Conservation (phyloP, 2,113 vertebrate species). For the Callorhinus ursinus region DNA sequence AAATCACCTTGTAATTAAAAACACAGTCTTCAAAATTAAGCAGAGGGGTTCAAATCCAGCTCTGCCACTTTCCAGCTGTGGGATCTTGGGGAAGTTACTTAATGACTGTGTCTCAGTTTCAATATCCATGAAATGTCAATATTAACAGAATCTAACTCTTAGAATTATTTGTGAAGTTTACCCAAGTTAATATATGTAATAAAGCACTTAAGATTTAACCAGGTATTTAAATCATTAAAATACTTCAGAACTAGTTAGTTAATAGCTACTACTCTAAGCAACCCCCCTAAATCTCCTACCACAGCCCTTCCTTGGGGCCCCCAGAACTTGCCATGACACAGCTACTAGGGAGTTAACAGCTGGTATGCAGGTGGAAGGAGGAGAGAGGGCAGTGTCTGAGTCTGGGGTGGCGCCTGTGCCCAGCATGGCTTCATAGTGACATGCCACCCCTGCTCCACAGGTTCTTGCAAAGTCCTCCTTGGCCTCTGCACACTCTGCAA, state of each 20-base stretch:
- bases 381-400: neutral
- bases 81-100: neutral
- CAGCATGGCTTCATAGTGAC: neutral
- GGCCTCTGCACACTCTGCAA: neutral
- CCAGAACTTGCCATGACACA: neutral
- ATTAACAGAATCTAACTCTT: neutral
- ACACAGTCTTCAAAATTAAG: neutral
- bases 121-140: neutral
- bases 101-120: neutral
- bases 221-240: neutral
- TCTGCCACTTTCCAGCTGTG: neutral
- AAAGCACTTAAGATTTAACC: neutral
- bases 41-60: neutral
- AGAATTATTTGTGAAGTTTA: neutral
- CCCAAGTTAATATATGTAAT: neutral
- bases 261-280: neutral
- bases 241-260: neutral
- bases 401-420: neutral
- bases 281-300: neutral
- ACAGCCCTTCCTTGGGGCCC: neutral
- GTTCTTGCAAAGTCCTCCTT: neutral
- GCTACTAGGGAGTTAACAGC: neutral
- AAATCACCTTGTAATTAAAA: constrained; percentile 39
- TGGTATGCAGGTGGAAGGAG: neutral
- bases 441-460: neutral